Evolutionary conservation across 2,888 invertebrate genomes (phyloP).

Genomic region (Drosophila testacea): DNA sequence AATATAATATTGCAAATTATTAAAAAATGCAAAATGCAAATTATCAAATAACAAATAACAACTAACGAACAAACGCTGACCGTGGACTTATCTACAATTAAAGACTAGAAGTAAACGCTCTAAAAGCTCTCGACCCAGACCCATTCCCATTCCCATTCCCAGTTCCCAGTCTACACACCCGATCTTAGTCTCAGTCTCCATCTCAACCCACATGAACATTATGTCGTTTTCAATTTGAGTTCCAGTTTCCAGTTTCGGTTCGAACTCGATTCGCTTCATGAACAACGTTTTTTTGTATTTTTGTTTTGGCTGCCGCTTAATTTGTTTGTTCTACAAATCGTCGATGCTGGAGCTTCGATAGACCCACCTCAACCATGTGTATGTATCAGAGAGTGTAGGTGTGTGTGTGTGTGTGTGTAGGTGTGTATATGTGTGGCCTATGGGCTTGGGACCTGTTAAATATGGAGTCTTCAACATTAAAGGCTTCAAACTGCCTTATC

Average conservation of each 20-base stretch:
- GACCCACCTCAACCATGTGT: conserved; percentile 8
- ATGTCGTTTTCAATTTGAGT: conserved; percentile 53
- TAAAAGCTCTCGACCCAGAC: conserved; percentile 68
- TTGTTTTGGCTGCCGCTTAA: conserved; percentile 52
- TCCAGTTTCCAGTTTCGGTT: conserved; percentile 41
- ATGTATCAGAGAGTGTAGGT: conserved; percentile 13
- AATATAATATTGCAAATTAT: conserved; percentile 77
- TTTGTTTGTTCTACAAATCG: conserved; percentile 78
- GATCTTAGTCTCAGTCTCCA: conserved; percentile 10
- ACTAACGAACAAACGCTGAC: conserved; percentile 32
- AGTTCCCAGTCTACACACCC: conserved; percentile 6
- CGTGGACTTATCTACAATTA: conserved; percentile 65
- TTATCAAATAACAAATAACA: not conserved
- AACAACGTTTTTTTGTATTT: conserved; percentile 13
- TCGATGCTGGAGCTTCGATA: conserved; percentile 65
- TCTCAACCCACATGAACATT: conserved; percentile 69
- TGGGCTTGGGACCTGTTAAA: conserved; percentile 24
- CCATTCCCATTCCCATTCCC: not conserved
- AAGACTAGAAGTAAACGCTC: conserved; percentile 80
- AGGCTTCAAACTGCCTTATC: conserved; percentile 9
- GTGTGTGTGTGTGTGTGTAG: conserved; percentile 8
- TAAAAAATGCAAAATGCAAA: conserved; percentile 69
- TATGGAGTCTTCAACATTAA: conserved; percentile 43
- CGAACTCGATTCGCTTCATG: conserved; percentile 44
- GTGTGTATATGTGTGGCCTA: conserved; percentile 15